Conservation (phyloP, 2,888 invertebrate species). For the Phalera bucephala region DNA sequence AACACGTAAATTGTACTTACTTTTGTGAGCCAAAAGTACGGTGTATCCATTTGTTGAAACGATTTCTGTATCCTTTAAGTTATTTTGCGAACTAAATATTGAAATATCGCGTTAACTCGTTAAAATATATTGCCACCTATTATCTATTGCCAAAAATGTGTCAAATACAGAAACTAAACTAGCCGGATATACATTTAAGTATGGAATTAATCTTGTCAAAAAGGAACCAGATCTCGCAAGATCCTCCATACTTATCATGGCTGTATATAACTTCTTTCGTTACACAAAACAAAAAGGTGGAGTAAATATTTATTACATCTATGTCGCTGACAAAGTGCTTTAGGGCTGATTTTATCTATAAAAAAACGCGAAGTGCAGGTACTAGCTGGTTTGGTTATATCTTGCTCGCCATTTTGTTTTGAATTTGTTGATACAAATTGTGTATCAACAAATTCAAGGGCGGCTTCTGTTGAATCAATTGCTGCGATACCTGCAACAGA, state of each 20-base stretch:
- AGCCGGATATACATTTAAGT: too few relatives aligned
- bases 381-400: slow-evolving; percentile 3
- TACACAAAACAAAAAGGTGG: slow-evolving; percentile 27
- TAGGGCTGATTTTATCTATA: slow-evolving; percentile 28
- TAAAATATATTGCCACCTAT: too few relatives aligned
- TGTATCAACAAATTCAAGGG: slow-evolving; percentile 17
- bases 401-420: slow-evolving; percentile 8
- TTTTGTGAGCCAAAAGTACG: background rate
- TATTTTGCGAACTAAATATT: too few relatives aligned
- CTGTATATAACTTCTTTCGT: too few relatives aligned
- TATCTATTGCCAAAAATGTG: too few relatives aligned
- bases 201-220: too few relatives aligned
- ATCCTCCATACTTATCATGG: too few relatives aligned
- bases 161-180: too few relatives aligned
- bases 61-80: too few relatives aligned
- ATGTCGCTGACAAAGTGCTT: slow-evolving; percentile 26
- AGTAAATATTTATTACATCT: slow-evolving; percentile 33
- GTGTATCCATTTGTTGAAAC: too few relatives aligned
- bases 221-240: too few relatives aligned
- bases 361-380: slow-evolving; percentile 15
- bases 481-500: slow-evolving; percentile 9
- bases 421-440: slow-evolving; percentile 6
- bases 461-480: slow-evolving; percentile 16
- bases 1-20: background rate
- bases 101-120: too few relatives aligned